phyloP scores from a whole-genome alignment of 2,113 vertebrate species.

The Hemiscyllium ocellatum region DNA sequence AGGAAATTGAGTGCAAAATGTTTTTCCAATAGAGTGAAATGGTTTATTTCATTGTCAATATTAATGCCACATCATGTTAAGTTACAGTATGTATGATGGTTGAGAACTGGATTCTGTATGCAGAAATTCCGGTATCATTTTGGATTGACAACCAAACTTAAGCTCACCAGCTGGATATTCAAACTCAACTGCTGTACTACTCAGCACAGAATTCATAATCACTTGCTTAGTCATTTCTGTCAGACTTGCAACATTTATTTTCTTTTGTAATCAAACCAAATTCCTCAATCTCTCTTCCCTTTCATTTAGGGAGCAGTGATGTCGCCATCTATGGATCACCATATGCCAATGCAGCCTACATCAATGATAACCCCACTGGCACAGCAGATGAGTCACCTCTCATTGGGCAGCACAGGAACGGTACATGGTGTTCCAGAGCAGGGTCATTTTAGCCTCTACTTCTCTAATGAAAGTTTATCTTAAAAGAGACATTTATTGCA shows the following conservation, averaged over 20 bases:
- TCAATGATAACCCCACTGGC: constrained; percentile 87
- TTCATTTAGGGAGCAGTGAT: constrained; percentile 78
- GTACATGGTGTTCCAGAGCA: constrained; percentile 62
- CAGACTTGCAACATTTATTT: not conserved
- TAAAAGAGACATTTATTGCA: not conserved
- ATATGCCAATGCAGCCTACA: constrained; percentile 90
- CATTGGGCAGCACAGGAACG: constrained; percentile 81
- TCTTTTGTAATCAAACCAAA: not conserved
- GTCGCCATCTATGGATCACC: constrained; percentile 95
- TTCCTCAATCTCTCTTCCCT: not conserved
- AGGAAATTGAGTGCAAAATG: no score
- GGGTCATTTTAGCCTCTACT: not conserved
- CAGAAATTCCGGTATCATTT: not conserved
- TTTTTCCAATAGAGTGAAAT: not conserved
- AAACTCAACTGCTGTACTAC: not conserved
- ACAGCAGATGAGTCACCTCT: constrained; percentile 96
- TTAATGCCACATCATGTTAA: not conserved
- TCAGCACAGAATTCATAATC: not conserved
- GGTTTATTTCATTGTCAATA: not conserved
- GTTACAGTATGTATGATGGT: not conserved
- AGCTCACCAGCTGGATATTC: not conserved
- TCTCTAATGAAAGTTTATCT: not conserved
- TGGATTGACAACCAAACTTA: not conserved
- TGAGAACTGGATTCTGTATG: not conserved
- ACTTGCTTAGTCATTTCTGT: not conserved